phyloP scores from a whole-genome alignment of 1,140 invertebrate species.

The Planococcus citri region DNA sequence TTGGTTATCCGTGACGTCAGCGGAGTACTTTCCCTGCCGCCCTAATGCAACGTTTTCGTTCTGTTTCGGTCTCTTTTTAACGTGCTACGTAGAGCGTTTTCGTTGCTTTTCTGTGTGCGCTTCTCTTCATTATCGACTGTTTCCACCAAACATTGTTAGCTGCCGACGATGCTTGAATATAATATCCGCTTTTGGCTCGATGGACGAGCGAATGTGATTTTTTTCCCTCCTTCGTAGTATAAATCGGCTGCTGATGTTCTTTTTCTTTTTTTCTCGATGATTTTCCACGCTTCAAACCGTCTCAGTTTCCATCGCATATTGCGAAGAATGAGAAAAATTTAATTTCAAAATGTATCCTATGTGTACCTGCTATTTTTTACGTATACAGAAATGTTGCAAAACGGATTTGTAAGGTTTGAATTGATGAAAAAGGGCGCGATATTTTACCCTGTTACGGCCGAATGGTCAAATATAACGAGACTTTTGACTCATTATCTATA shows the following conservation, averaged over 20 bases:
- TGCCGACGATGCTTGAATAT: background rate
- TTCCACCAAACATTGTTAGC: conserved; percentile 11
- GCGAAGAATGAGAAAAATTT: no score
- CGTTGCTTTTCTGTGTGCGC: conserved; percentile 9
- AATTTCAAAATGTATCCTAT: no score
- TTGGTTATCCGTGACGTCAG: conserved; percentile 15
- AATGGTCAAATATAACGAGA: no score
- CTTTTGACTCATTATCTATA: no score
- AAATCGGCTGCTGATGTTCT: background rate
- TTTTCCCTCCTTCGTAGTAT: background rate
- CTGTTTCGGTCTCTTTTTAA: conserved; percentile 4
- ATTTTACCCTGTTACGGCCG: no score
- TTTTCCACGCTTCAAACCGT: no score
- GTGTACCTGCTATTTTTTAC: no score
- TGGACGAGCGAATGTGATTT: background rate
- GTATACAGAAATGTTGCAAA: no score
- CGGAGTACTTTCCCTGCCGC: background rate
- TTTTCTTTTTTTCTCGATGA: background rate
- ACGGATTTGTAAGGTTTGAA: no score
- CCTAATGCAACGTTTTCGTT: conserved; percentile 1
- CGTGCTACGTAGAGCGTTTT: background rate
- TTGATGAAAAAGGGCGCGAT: no score
- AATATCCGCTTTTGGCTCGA: background rate
- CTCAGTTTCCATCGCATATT: no score
- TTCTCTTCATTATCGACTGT: conserved; percentile 18